Percentiles rank a stretch among this genome's conserved stretches.
phyloP scores from a whole-genome alignment of 1,140 invertebrate species.

The Manduca sexta region DNA sequence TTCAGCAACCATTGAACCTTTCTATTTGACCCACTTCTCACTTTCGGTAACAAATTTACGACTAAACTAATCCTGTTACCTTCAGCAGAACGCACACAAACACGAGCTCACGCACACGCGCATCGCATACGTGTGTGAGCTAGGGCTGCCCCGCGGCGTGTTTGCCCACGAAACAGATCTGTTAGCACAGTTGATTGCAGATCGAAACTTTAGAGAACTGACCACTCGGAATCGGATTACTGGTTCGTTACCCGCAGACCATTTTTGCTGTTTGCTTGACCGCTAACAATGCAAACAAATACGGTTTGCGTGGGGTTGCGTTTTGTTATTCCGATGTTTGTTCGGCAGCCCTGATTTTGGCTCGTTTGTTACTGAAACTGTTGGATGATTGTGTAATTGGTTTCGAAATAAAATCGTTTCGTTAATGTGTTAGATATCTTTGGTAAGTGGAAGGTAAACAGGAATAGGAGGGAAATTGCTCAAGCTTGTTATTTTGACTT shows the following conservation, averaged over 20 bases:
- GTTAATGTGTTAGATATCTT: no score
- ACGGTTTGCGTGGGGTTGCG: slow-evolving; percentile 27
- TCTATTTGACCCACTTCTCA: no score
- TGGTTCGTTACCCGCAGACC: slow-evolving; percentile 54
- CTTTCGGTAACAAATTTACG: no score
- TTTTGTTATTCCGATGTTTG: slow-evolving; percentile 32
- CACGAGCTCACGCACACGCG: slow-evolving; percentile 3
- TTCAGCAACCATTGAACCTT: no score
- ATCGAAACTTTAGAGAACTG: slow-evolving; percentile 66
- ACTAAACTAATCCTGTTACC: background rate
- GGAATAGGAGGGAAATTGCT: no score
- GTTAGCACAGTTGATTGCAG: slow-evolving; percentile 65
- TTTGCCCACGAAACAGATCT: slow-evolving; percentile 65
- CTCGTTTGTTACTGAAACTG: no score
- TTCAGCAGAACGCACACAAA: background rate
- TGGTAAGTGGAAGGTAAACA: no score
- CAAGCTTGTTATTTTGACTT: no score
- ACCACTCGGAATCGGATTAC: slow-evolving; percentile 66
- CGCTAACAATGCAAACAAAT: slow-evolving; percentile 58
- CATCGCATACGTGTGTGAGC: slow-evolving; percentile 2
- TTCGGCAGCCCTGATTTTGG: slow-evolving; percentile 21
- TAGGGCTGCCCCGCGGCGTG: slow-evolving; percentile 34
- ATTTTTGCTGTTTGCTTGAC: slow-evolving; percentile 65
- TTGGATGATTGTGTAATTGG: no score
- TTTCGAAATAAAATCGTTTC: no score